Evolutionary conservation across 2,797 vertebrate genomes (phyloP).

Genomic region (Tokudaia tokunoshimensis): DNA sequence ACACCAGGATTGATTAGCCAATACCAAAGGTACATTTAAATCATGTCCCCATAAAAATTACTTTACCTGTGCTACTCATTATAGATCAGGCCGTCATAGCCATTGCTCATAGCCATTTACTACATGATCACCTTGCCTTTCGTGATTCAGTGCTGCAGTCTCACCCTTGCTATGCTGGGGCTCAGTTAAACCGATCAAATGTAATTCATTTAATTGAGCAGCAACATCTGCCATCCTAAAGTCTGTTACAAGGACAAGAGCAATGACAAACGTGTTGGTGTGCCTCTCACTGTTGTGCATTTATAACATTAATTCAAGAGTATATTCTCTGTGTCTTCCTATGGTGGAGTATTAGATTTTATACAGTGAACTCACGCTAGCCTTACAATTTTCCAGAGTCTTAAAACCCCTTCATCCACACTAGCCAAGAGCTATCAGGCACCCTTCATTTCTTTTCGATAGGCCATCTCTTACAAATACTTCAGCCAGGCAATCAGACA

Average conservation of each 20-base stretch:
- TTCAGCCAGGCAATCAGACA: background rate
- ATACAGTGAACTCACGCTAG: background rate
- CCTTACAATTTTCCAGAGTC: background rate
- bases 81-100: no score
- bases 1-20: background rate
- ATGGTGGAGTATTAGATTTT: background rate
- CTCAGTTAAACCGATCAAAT: background rate
- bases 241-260: background rate
- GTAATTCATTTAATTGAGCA: no score
- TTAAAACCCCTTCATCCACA: background rate
- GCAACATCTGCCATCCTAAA: background rate
- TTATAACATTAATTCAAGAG: background rate
- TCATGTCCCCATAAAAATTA: background rate
- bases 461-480: background rate
- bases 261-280: background rate
- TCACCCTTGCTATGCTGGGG: no score
- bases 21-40: background rate
- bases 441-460: no score
- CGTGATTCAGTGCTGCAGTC: no score
- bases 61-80: background rate
- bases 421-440: background rate
- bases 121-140: background rate
- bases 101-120: background rate
- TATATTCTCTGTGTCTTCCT: background rate
- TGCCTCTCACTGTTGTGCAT: background rate